Evolutionary conservation across 2,113 vertebrate species (phyloP).

Genomic region (Tachysurus vachellii): DNA sequence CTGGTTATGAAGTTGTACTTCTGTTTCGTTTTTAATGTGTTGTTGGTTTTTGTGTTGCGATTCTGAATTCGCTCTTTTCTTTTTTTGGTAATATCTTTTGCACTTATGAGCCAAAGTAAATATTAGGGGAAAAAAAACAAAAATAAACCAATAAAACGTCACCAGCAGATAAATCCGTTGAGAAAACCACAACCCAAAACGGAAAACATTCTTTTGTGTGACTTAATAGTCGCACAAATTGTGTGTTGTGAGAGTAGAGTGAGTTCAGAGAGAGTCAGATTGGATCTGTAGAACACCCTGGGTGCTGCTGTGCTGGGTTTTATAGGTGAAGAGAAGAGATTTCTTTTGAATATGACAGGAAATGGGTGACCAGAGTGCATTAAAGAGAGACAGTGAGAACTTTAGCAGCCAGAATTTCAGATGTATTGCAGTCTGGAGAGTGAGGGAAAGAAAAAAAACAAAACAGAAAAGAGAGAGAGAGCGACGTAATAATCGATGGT

Average conservation of each 20-base stretch:
- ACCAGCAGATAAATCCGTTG: not conserved
- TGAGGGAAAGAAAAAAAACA: not conserved
- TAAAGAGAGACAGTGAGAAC: not conserved
- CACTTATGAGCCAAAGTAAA: not conserved
- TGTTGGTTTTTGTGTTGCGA: not conserved
- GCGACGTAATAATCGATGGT: constrained; percentile 7
- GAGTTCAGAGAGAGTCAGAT: not conserved
- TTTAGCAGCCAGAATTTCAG: not conserved
- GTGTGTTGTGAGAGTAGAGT: too few species aligned
- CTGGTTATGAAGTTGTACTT: too few species aligned
- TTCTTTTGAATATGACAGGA: constrained; percentile 17
- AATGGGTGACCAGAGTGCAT: constrained; percentile 19
- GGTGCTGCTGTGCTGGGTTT: not conserved
- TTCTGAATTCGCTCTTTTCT: not conserved
- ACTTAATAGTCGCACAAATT: not conserved
- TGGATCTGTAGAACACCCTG: not conserved
- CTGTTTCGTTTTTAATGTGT: not conserved
- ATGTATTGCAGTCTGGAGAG: constrained; percentile 14
- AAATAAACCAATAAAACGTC: not conserved
- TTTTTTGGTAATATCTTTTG: not conserved
- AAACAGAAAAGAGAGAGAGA: not conserved
- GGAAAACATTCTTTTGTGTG: not conserved
- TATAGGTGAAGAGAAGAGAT: not conserved
- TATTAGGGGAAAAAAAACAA: not conserved
- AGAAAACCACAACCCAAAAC: not conserved